Percentiles rank a stretch among this genome's conserved stretches.
Evolutionary conservation across 1,140 invertebrate genomes (phyloP).

Genomic region (Eriosoma lanigerum): DNA sequence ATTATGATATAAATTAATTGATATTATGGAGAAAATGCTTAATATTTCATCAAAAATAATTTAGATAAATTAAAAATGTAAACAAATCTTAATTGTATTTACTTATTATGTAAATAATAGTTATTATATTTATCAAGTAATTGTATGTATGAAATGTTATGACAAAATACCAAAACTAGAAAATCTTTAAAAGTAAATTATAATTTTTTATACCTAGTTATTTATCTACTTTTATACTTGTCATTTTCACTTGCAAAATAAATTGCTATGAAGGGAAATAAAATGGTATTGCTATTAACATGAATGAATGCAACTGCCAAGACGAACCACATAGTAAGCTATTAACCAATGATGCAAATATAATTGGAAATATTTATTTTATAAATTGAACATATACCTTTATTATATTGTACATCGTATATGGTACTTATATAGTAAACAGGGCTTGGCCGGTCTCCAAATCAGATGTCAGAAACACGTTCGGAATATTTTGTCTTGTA

Average conservation of each 20-base stretch:
- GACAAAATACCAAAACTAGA: too few species aligned
- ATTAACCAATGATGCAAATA: neutral
- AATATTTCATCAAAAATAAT: too few species aligned
- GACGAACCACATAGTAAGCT: neutral
- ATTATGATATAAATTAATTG: too few species aligned
- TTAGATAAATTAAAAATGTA: too few species aligned
- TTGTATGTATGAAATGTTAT: too few species aligned
- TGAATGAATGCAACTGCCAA: neutral
- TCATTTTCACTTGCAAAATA: neutral
- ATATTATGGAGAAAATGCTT: too few species aligned
- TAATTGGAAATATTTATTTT: neutral
- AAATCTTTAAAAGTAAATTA: neutral
- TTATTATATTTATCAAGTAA: too few species aligned
- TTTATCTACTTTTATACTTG: neutral
- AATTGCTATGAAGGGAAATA: neutral
- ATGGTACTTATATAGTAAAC: neutral
- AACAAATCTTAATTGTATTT: too few species aligned
- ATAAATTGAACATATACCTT: slow-evolving; percentile 6
- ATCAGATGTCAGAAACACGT: neutral
- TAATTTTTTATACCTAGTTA: too few species aligned
- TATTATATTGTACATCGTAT: too few species aligned
- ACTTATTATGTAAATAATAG: too few species aligned
- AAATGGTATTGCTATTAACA: neutral
- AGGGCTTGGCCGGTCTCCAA: neutral
- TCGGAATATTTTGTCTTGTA: neutral